A percentile compares a stretch with the other conserved stretches of the same genome.
phyloP scores from a whole-genome alignment of 1,140 invertebrate species.

The Aethina tumida region DNA sequence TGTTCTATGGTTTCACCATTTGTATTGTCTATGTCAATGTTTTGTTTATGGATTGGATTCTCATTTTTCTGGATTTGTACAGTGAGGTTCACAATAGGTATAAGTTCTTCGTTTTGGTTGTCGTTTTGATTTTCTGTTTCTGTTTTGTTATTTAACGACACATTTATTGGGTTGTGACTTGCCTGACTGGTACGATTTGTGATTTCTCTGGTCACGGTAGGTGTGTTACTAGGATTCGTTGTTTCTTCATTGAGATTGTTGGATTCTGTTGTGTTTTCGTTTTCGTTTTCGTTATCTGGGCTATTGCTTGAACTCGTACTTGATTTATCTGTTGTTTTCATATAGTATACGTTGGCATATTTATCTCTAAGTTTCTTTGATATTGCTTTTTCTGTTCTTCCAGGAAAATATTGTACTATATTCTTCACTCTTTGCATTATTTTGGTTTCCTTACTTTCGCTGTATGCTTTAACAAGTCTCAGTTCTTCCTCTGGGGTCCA shows the following conservation, averaged over 20 bases:
- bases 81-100: too few species aligned
- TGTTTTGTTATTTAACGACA: not conserved
- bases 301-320: not conserved
- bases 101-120: too few species aligned
- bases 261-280: not conserved
- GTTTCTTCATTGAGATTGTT: not conserved
- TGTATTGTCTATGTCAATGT: not conserved
- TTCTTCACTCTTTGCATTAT: not conserved
- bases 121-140: too few species aligned
- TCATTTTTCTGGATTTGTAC: not conserved
- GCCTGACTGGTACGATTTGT: not conserved
- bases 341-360: constrained; percentile 5
- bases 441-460: constrained; percentile 3
- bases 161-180: not conserved
- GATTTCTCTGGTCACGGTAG: not conserved
- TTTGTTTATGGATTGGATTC: not conserved
- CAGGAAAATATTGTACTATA: constrained; percentile 1
- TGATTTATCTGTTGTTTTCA: constrained; percentile 3
- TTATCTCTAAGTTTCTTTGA: constrained; percentile 3
- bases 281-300: not conserved
- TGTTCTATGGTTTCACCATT: not conserved
- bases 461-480: constrained; percentile 1
- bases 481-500: constrained; percentile 1
- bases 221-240: not conserved
- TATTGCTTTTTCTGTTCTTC: constrained; percentile 1